Evolutionary conservation across 2,113 vertebrate genomes (phyloP).

Genomic region (Deroptyus accipitrinus): DNA sequence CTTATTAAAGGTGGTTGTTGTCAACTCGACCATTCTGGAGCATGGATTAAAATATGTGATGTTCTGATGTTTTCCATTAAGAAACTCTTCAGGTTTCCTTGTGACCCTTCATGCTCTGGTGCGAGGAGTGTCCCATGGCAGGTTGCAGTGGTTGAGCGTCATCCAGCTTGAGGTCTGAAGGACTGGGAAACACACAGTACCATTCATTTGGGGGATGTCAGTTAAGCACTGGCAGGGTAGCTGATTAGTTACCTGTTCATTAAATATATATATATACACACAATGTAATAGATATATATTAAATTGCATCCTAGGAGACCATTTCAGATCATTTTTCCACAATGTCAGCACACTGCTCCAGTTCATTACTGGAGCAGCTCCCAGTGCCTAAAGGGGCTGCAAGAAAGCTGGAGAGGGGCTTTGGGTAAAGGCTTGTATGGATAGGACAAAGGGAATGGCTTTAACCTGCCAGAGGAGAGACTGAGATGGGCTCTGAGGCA

Average conservation of each 20-base stretch:
- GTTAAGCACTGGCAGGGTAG: neutral
- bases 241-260: neutral
- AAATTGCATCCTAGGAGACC: neutral
- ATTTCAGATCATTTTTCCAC: neutral
- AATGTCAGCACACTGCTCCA: neutral
- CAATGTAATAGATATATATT: neutral
- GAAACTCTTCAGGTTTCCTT: neutral
- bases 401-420: neutral
- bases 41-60: accelerated
- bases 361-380: neutral
- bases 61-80: neutral
- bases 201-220: neutral
- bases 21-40: neutral
- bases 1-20: neutral
- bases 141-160: neutral
- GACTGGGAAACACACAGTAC: no score
- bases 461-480: neutral
- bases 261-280: neutral
- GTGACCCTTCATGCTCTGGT: neutral
- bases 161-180: neutral
- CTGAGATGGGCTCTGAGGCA: no score
- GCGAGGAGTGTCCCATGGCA: neutral
- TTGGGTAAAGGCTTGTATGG: neutral
- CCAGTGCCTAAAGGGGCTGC: neutral
- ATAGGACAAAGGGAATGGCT: neutral